Base-by-base conservation (phyloP, 1,140 invertebrate species). In the Micrasema longulum region DNA sequence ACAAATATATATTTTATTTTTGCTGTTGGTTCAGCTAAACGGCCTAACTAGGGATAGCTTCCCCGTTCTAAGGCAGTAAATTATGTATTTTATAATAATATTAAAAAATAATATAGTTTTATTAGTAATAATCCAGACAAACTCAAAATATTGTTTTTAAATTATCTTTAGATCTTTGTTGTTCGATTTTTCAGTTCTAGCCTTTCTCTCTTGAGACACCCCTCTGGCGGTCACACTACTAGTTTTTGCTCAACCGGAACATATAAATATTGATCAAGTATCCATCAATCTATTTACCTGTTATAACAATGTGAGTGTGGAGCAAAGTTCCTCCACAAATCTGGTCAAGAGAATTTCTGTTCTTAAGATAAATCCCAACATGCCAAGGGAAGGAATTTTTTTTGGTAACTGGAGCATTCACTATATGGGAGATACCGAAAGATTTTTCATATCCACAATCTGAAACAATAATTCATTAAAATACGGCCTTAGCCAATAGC, bases 371-470 rank as follows among this genome's bases (percentile, higher is more conserved):
- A 14, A 48, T 20, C 4, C 45, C 45, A 14, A 48, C 45, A 11
- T 48, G 45, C 45, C 45, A 48, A 11, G 45, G 45, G 45, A 48
- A 48, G 12, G n/a, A 14, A 16, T 48, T 48, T 4, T 48, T 48
- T 1, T 1, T 20, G n/a, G n/a, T 20, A 4, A 22, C 12, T 2
- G 20, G 9, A n/a, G 16, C 50, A 26, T 31, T 31, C 0, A 12
- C 11, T 7, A 53, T 26, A 9, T 20, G 12, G 12, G 18, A 1
- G 1, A 26, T 22, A 12, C 5, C 5, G 23, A n/a, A 1, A n/a
- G 50, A 23, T 9, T 53, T 53, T 31, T 26, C 20, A 53, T 12
- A 23, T 11, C 50, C 50, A n/a, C 50, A 53, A 31, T 23, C 50
- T 53, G 10, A 23, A 53, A 53, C 26, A 31, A 7, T 31, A n/a